Evolutionary conservation across 2,888 invertebrate species (phyloP).

Genomic region (Panzeria rudis): DNA sequence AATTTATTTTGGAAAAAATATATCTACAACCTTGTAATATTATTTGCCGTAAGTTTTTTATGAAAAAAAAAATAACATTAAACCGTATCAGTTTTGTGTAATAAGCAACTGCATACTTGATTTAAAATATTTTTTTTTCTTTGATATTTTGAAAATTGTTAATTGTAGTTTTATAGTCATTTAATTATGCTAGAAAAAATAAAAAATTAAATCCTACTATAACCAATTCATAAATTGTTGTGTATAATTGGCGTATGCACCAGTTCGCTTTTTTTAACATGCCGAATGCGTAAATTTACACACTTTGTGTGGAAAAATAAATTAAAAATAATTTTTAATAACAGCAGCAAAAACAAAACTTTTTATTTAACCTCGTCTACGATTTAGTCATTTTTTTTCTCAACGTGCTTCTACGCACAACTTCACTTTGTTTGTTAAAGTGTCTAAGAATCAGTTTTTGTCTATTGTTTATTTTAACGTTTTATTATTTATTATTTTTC

Average conservation of each 20-base stretch:
- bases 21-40: conserved; percentile 12
- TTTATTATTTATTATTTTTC: background rate
- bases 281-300: conserved; percentile 35
- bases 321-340: background rate
- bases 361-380: conserved; percentile 51
- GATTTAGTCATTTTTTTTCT: conserved; percentile 12
- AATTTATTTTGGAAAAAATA: conserved; percentile 2
- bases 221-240: background rate
- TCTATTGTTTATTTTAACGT: background rate
- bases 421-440: background rate
- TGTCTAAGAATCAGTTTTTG: background rate
- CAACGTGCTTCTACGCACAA: conserved; percentile 3
- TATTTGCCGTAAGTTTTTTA: background rate
- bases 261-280: conserved; percentile 22
- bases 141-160: background rate
- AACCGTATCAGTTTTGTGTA: background rate
- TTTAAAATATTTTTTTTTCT: background rate
- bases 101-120: background rate
- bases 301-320: conserved; percentile 33
- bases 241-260: conserved; percentile 12
- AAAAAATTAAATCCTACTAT: background rate
- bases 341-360: conserved; percentile 17
- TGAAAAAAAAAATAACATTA: background rate
- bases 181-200: too few relatives aligned
- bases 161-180: background rate